Conservation (phyloP, 1,140 invertebrate genomes). For the Solen grandis region DNA sequence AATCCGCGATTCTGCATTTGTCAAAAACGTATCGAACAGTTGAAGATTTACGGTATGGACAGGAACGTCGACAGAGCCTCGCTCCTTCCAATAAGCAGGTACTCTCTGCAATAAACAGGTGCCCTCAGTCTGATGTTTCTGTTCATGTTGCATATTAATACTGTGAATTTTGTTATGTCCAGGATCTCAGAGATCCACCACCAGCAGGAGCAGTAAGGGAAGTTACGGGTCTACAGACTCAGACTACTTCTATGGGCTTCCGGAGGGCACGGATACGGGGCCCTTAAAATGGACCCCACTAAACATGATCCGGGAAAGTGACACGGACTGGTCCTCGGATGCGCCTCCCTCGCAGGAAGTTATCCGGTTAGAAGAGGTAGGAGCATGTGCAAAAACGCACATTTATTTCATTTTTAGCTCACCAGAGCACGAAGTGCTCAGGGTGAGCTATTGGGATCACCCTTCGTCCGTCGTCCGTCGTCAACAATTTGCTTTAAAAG, state of each 20-base stretch:
- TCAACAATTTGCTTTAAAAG: no score
- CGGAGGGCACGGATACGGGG: constrained; percentile 33
- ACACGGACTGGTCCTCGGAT: constrained; percentile 37
- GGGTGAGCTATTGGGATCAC: no score
- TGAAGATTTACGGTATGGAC: no score
- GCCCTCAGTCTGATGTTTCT: no score
- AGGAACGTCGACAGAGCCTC: no score
- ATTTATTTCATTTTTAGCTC: not conserved
- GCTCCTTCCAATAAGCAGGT: no score
- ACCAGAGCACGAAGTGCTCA: no score
- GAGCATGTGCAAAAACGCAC: not conserved
- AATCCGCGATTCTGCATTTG: no score
- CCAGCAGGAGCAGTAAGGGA: constrained; percentile 35
- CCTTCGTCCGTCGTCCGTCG: no score
- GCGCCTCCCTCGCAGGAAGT: constrained; percentile 34
- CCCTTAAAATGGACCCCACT: constrained; percentile 34
- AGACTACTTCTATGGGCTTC: constrained; percentile 33
- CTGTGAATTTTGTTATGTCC: not conserved
- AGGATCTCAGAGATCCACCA: constrained; percentile 36
- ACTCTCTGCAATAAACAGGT: no score
- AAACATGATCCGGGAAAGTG: constrained; percentile 34
- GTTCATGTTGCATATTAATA: not conserved
- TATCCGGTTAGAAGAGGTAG: constrained; percentile 35
- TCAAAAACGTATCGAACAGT: no score
- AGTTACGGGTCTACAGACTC: constrained; percentile 49